phyloP scores from a whole-genome alignment of 2,888 invertebrate genomes.

The Polyommatus icarus region DNA sequence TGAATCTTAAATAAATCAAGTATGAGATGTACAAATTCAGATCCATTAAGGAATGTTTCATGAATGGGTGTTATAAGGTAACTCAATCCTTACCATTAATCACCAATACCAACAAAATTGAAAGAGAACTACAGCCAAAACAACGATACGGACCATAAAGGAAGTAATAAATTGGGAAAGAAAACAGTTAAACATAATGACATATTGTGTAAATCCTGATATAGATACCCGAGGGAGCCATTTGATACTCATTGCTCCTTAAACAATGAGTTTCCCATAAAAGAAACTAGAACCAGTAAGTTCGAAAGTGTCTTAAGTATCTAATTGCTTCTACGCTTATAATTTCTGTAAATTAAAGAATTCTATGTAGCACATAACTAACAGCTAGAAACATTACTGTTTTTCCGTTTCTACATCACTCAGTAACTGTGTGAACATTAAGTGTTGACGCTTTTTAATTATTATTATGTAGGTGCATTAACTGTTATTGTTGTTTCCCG shows the following conservation, averaged over 20 bases:
- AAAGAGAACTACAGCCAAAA: neutral
- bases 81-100: neutral
- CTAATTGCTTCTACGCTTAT: neutral
- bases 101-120: neutral
- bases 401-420: neutral
- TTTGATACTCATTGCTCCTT: neutral
- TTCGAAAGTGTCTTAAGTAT: neutral
- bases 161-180: slow-evolving; percentile 19
- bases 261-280: neutral
- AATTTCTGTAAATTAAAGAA: neutral
- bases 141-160: slow-evolving; percentile 17
- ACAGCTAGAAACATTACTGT: neutral
- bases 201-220: slow-evolving; percentile 13
- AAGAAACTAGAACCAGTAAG: neutral
- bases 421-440: slow-evolving; percentile 12
- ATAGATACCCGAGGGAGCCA: neutral
- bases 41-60: neutral
- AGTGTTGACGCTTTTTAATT: slow-evolving; percentile 1
- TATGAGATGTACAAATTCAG: too few relatives aligned
- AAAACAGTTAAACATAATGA: slow-evolving; percentile 14
- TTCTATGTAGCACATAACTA: neutral
- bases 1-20: neutral
- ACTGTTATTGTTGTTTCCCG: slow-evolving; percentile 51
- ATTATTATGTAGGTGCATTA: slow-evolving; percentile 20
- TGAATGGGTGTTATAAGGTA: neutral